Evolutionary conservation across 2,797 vertebrate species (phyloP), one percentile per base, ranked within the genome.

Genomic region (Carapus acus): DNA sequence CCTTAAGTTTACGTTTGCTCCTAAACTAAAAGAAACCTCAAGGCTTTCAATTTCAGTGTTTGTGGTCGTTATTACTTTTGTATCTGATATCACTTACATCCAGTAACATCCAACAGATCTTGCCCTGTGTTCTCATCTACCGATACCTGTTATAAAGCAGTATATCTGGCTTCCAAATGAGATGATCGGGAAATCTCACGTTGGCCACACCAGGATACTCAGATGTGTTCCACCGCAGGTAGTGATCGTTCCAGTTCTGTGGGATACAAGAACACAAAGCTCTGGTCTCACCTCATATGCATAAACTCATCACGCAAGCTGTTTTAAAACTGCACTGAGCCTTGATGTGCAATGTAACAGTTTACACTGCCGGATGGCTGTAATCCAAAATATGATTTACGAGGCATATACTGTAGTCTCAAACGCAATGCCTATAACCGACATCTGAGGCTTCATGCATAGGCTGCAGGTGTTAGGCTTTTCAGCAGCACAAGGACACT

Each of bases 131-230:
- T 19, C 24, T 31, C 3, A 46, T n/a, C 20, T 53, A 40, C 8
- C n/a, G 74, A 61, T 84, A 96, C 95, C 94, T 97, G 92, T 97
- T 98, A 49, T 94, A 97, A 14, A 97, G 92, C 54, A 97, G 90
- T 65, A 98, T 94, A 78, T 98, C 96, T 1, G 96, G 96, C 65
- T 89, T 97, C 96, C 96, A 98, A 61, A 97, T 91, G 51, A 91
- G 86, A 37, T 87, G 78, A 72, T 91, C 89, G 1, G 93, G 93
- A 80, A 98, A 93, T 55, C 92, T 91, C 16, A 97, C 84, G 0
- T 85, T 92, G 80, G 84, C 83, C 80, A 98, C 92, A 6, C 92
- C 94, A 0, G 92, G 90, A 62, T 94, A 97, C 0, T 92, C 89
- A 2, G 87, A 87, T 37, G 76, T 9, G 13, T 97, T 89, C 95